phyloP scores from a whole-genome alignment of 2,797 vertebrate species.

The Enteromius radiatus region DNA sequence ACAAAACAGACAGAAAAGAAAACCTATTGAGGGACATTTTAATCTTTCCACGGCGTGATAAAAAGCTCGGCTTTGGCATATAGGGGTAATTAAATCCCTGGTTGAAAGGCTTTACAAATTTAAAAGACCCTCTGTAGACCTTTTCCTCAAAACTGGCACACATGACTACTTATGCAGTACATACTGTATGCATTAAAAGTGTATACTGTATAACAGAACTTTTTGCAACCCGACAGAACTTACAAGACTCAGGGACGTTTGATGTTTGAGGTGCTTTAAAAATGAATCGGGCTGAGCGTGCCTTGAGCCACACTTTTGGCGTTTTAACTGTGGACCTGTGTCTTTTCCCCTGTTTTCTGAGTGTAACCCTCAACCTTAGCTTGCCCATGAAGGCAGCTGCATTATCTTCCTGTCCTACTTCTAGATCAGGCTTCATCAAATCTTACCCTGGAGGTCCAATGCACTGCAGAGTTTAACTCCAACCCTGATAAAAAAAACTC shows the following conservation, averaged over 20 bases:
- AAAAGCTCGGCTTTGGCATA: slow-evolving; percentile 20
- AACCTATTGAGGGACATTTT: slow-evolving; percentile 23
- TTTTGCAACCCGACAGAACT: slow-evolving; percentile 1
- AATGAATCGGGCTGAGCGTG: neutral
- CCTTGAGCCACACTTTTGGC: neutral
- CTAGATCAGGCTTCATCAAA: too few species aligned
- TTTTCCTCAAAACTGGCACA: neutral
- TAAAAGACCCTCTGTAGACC: neutral
- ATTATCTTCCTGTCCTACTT: neutral
- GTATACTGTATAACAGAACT: neutral
- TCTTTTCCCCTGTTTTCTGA: neutral
- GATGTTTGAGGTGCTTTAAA: slow-evolving; percentile 7
- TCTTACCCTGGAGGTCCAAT: too few species aligned
- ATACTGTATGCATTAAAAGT: neutral
- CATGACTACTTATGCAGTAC: neutral
- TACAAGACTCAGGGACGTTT: neutral
- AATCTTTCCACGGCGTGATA: slow-evolving; percentile 9
- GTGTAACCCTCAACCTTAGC: neutral
- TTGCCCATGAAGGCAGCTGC: neutral
- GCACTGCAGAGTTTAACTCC: too few species aligned
- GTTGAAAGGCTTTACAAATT: slow-evolving; percentile 20
- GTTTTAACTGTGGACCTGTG: neutral
- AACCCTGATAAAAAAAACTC: too few species aligned
- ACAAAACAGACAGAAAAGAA: slow-evolving; percentile 12
- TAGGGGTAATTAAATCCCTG: slow-evolving; percentile 33